phyloP scores from a whole-genome alignment of 2,888 invertebrate species.

The Lochmaea capreae region DNA sequence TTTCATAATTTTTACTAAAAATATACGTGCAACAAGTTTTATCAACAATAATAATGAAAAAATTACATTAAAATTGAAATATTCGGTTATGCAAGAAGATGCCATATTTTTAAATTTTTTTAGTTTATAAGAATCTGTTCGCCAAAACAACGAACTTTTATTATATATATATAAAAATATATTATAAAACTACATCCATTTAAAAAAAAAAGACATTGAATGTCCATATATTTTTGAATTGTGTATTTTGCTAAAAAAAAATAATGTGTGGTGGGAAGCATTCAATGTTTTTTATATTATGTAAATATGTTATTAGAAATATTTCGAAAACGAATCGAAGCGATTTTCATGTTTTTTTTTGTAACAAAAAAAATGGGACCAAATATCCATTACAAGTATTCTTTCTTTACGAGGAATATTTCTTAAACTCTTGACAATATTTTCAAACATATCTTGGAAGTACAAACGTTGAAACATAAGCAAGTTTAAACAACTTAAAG shows the following conservation, averaged over 20 bases:
- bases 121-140: conserved; percentile 15
- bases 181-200: conserved; percentile 13
- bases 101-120: neutral
- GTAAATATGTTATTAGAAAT: conserved; percentile 22
- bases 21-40: neutral
- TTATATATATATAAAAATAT: neutral
- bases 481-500: too few species aligned
- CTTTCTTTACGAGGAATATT: conserved; percentile 5
- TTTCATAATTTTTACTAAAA: conserved; percentile 4
- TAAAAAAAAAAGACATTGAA: conserved; percentile 39
- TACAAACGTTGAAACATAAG: neutral
- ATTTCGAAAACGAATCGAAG: conserved; percentile 32
- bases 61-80: neutral
- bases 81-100: neutral
- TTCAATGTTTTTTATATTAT: conserved; percentile 39
- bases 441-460: conserved; percentile 24
- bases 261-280: conserved; percentile 26
- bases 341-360: neutral
- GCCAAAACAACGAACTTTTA: conserved; percentile 25
- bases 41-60: neutral
- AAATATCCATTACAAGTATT: conserved; percentile 19
- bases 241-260: conserved; percentile 38
- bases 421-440: conserved; percentile 26
- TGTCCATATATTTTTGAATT: conserved; percentile 47
- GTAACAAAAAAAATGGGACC: conserved; percentile 30